Evolutionary conservation across 2,113 vertebrate species (phyloP), one percentile per base, ranked within the genome.

Genomic region (Calyptomena viridis): DNA sequence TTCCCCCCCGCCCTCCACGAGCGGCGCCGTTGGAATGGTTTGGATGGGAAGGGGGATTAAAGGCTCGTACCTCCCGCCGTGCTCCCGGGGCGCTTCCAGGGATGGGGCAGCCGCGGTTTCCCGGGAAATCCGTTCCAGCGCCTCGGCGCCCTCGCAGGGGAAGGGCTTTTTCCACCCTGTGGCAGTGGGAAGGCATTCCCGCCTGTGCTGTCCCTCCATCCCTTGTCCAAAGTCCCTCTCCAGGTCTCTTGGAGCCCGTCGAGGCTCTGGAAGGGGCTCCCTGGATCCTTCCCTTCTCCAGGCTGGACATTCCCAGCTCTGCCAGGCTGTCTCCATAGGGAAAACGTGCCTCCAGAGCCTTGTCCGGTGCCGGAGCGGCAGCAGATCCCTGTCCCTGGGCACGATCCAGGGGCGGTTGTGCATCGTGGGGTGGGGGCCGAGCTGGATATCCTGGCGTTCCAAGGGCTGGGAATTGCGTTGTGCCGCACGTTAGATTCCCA

Each of bases 401-500:
- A 21, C 17, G 10, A 6, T 25, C 28, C 12, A 5, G 50, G 31
- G 12, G 11, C 8, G 1, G 7, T 1, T 8, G 25, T 15, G 39
- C 60, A 23, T 78, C 66, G 31, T 39, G 6, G 11, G 15, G 31
- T 7, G 49, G 28, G 25, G 20, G 28, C 42, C 24, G 5, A 35
- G 40, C 60, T 27, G 46, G 35, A 6, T n/a, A 30, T 42, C 31
- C 50, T 0, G 49, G 15, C 18, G 1, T 42, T 1, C 10, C 5
- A 10, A 22, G 37, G 56, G 44, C 27, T 28, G 20, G 24, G 19
- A 75, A 8, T 4, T 2, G 8, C 1, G 8, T 14, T 2, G 28
- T 9, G 28, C 35, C 0, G 0, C 23, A 17, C 0, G 0, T 49
- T 14, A 7, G n/a, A 3, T 19, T 11, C n/a, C 80, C 24, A 14